Evolutionary conservation across 2,888 invertebrate genomes (phyloP), one percentile per base, ranked within the genome.

Genomic region (Macrophya annulata): DNA sequence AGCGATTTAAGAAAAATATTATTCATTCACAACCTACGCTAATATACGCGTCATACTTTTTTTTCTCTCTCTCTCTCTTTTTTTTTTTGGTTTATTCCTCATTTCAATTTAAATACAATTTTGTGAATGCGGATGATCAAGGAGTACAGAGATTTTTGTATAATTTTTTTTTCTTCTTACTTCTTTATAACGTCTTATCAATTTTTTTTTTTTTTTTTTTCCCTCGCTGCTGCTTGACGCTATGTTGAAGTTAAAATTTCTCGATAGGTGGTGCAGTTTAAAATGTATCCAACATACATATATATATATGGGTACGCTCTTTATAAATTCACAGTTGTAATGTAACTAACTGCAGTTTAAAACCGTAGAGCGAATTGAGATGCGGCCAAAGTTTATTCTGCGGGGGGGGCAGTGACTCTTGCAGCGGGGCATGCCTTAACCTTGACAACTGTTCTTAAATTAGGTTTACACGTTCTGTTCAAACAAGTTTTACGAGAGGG

Each of bases 401-500:
- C 40, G 81, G 62, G 62, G 59, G 83, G 83, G 83, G 68, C 83
- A 83, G 45, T 51, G 83, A 83, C 83, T 83, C 68, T 43, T 83
- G 83, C 68, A 68, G 45, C 83, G 31, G 83, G 68, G 83, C 83
- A 83, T 83, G 68, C 83, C 83, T 83, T 68, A 83, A 83, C 83
- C 83, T 83, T 83, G 83, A 83, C 83, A 71, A 83, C 55, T 43
- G 83, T 83, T 65, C 83, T 83, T 83, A 83, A 83, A 48, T 83
- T 83, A 83, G 83, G 83, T 71, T 83, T 51, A 83, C 43, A 43
- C 83, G 83, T 68, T 71, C 48, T 71, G 83, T 83, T 83, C 65
- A 21, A 25, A 43, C 59, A 43, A 81, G 65, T 81, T 81, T 31
- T 81, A 77, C 51, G 77, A 77, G 51, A 10, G 21, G 31, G 31